Conservation (phyloP, 2,888 invertebrate species). For the Lepidocyrtinus sp. region DNA sequence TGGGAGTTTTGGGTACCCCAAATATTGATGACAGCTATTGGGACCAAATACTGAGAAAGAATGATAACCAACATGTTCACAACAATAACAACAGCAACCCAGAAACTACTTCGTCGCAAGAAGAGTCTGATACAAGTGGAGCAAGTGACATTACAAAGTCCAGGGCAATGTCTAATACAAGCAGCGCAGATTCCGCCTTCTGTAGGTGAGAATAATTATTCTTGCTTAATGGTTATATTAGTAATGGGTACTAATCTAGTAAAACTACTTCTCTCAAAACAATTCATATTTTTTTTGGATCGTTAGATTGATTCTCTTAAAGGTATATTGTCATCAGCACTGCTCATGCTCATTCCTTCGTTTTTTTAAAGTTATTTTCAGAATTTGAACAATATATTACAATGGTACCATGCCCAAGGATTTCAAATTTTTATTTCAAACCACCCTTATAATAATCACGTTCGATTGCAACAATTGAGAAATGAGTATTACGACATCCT, state of each 20-base stretch:
- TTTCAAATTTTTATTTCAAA: too few species aligned
- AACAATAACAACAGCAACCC: constrained; percentile 37
- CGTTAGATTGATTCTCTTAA: too few species aligned
- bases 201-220: constrained; percentile 62
- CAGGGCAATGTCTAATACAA: constrained; percentile 67
- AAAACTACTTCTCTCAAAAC: too few species aligned
- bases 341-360: too few species aligned
- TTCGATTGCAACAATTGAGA: too few species aligned
- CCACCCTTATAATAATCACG: too few species aligned
- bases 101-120: constrained; percentile 37
- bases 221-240: neutral
- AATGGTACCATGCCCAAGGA: too few species aligned
- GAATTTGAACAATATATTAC: too few species aligned
- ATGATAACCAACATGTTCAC: constrained; percentile 38
- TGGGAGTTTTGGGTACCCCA: constrained; percentile 49
- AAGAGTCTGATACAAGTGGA: constrained; percentile 61
- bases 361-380: too few species aligned
- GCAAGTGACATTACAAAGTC: constrained; percentile 59
- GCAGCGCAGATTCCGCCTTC: constrained; percentile 69
- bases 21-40: constrained; percentile 67
- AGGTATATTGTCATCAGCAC: too few species aligned
- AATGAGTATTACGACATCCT: too few species aligned
- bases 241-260: neutral
- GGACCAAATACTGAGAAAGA: constrained; percentile 66
- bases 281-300: too few species aligned